Percentiles rank a stretch among this genome's conserved stretches.
phyloP scores from a whole-genome alignment of 2,113 vertebrate genomes.

The Nematolebias whitei region DNA sequence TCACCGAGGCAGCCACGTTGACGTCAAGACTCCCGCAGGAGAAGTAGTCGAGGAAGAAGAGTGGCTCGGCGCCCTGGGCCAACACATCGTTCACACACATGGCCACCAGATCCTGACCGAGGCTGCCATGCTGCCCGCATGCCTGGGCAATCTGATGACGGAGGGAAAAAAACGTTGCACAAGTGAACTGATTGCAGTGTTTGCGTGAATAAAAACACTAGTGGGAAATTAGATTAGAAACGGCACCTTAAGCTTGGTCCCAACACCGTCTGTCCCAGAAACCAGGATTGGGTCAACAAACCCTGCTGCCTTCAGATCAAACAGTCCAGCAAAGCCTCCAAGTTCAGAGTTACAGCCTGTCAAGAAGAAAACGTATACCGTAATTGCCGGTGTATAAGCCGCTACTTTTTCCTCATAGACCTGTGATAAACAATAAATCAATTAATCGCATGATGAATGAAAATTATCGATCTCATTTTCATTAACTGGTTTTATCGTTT shows the following conservation, averaged over 20 bases:
- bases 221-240: too few species aligned
- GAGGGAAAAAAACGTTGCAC: too few species aligned
- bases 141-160: slow-evolving; percentile 86
- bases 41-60: slow-evolving; percentile 98
- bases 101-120: slow-evolving; percentile 96
- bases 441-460: too few species aligned
- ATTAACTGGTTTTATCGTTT: too few species aligned
- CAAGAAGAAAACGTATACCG: too few species aligned
- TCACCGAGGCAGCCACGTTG: slow-evolving; percentile 79
- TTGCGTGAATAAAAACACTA: background rate
- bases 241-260: slow-evolving; percentile 94
- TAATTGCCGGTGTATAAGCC: too few species aligned
- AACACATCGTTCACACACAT: slow-evolving; percentile 97
- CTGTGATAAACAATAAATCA: too few species aligned
- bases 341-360: slow-evolving; percentile 92
- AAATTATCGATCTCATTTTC: too few species aligned
- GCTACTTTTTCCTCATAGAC: too few species aligned
- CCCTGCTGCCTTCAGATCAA: slow-evolving; percentile 94
- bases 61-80: slow-evolving; percentile 93
- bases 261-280: slow-evolving; percentile 95
- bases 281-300: slow-evolving; percentile 92
- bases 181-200: background rate
- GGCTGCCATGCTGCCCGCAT: slow-evolving; percentile 83
- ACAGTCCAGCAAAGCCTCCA: slow-evolving; percentile 94
- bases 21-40: slow-evolving; percentile 93